Conservation (phyloP, 1,140 invertebrate genomes). For the Bursaphelenchus mucronatus region DNA sequence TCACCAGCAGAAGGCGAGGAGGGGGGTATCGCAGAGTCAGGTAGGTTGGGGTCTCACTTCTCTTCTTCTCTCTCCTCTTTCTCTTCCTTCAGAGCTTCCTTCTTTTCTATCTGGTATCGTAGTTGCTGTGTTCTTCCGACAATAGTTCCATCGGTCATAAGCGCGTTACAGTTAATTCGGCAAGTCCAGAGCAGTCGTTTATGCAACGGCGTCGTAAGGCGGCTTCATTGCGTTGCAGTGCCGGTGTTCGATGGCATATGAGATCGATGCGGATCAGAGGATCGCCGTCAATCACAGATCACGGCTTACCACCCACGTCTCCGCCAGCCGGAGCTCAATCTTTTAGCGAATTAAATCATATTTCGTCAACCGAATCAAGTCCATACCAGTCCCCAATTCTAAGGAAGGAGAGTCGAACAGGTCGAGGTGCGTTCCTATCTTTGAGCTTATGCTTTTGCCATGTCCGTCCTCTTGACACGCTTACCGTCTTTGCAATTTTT, state of each 20-base stretch:
- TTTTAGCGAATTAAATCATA: slow-evolving; percentile 6
- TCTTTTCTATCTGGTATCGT: not conserved
- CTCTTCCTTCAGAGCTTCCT: slow-evolving; percentile 6
- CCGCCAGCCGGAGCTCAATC: slow-evolving; percentile 7
- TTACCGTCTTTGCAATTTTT: too few species aligned
- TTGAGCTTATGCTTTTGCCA: too few species aligned
- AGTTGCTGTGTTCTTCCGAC: slow-evolving; percentile 1
- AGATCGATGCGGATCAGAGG: slow-evolving; percentile 24
- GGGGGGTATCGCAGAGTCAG: slow-evolving; percentile 18
- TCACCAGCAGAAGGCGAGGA: slow-evolving; percentile 23
- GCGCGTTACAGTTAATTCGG: too few species aligned
- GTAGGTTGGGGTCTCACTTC: slow-evolving; percentile 17
- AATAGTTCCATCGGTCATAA: too few species aligned
- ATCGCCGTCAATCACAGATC: slow-evolving; percentile 17
- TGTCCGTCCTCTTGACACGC: too few species aligned
- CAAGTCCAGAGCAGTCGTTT: slow-evolving; percentile 26
- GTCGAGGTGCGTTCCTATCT: too few species aligned
- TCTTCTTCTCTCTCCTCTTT: not conserved
- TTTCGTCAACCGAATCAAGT: not conserved
- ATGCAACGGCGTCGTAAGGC: slow-evolving; percentile 49
- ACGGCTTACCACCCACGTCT: slow-evolving; percentile 9
- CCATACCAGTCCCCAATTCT: too few species aligned
- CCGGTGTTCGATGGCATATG: slow-evolving; percentile 23
- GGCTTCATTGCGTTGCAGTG: slow-evolving; percentile 39
- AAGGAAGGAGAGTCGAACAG: too few species aligned